Base-by-base conservation (phyloP, 2,888 invertebrate species). In the Hydrotaea cyrtoneurina region DNA sequence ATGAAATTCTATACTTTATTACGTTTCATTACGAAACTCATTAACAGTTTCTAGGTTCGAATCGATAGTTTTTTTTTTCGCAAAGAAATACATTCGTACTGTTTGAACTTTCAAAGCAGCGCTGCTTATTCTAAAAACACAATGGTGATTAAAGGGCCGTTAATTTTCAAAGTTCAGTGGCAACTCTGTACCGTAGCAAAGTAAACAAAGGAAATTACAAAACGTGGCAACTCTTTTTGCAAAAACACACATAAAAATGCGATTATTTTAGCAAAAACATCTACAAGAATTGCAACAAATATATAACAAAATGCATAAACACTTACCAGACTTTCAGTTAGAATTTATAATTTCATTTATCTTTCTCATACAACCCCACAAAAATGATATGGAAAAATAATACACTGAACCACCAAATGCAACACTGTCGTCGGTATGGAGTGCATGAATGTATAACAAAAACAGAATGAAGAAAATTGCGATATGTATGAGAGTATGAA, bases 401-500 rank as follows among this genome's bases (percentile, higher is more conserved):
- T 53, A 71, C 69, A 46, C 21, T 71, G 15, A 71, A 53, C 31
- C 26, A 71, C 50, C 53, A 17, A 71, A 71, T 71, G 31, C 53
- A 71, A 53, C 71, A 53, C 71, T 53, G 71, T 59, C 21, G 31
- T 39, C 21, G 19, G 31, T 31, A 31, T 4, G 7, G 31, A 74
- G n/a, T 74, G 43, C 39, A 55, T 36, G 21, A 46, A 50, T 50
- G 66, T 66, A 66, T 43, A 69, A 36, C 17, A 69, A 39, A 43
- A 43, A 21, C 23, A 69, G 13, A 66, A 26, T 8, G 13, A 19
- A 69, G 21, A 26, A 62, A n/a, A 23, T 26, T 15, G 59, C 13
- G 17, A 59, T 15, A 31, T 10, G 10, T 39, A 15, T n/a, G n/a
- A 31, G 74, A 66, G 64, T 79, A 79, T 71, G 73, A 74, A 53